Percentiles rank a stretch among this genome's conserved stretches.
These are phyloP conservation scores for Gnathonemus longibarbis DNA, from an alignment of 2,113 vertebrate genomes.

Conservation along the genomic window DNA sequence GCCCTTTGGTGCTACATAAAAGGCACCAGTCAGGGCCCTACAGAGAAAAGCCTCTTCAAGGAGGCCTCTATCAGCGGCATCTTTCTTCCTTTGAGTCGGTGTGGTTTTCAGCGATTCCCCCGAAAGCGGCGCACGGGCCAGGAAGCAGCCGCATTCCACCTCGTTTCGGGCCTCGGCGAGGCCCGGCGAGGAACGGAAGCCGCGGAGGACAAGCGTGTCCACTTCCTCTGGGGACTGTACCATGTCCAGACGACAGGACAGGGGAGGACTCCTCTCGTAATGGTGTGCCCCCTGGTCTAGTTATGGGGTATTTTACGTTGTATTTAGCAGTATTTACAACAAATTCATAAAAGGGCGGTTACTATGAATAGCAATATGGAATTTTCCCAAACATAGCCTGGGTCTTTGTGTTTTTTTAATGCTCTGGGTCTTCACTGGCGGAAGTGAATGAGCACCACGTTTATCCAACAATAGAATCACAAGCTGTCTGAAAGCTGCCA, in stretches of 20 bases:
- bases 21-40: not conserved
- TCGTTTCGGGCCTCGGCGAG: not conserved
- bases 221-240: not conserved
- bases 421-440: not conserved
- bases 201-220: not conserved
- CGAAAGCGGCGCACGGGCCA: not conserved
- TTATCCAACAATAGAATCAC: slow-evolving; percentile 3
- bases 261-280: not conserved
- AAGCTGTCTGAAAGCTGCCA: not conserved
- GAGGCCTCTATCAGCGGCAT: not conserved
- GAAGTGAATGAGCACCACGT: not conserved
- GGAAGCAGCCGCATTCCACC: not conserved
- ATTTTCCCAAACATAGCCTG: not conserved
- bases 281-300: not conserved
- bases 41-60: not conserved
- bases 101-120: not conserved
- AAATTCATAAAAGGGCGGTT: not conserved
- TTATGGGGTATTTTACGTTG: not conserved
- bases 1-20: not conserved
- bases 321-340: not conserved
- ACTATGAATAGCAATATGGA: not conserved
- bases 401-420: not conserved
- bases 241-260: not conserved
- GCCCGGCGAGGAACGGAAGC: not conserved
- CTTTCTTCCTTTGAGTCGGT: not conserved